These are phyloP conservation scores for Takifugu ocellatus DNA, from an alignment of 2,797 vertebrate genomes.

Conservation along the genomic window DNA sequence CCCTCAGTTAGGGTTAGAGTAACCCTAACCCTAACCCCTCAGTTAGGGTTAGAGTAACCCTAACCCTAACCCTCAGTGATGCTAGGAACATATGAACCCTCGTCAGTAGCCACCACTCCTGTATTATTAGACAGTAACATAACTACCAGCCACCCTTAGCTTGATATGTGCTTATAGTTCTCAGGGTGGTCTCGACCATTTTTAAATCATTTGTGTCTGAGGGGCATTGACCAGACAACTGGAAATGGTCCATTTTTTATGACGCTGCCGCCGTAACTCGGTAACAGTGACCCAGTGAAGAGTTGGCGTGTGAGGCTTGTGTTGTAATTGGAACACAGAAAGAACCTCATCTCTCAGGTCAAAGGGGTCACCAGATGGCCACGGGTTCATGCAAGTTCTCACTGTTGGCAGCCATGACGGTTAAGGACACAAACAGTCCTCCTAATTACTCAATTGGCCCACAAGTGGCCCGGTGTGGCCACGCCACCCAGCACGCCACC, in stretches of 20 bases:
- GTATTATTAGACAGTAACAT: constrained; percentile 13
- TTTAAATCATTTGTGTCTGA: constrained; percentile 6
- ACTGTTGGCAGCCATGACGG: constrained; percentile 42
- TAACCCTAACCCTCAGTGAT: no score
- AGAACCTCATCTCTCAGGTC: constrained; percentile 7
- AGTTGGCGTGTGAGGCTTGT: no score
- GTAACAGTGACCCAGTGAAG: no score
- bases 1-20: background rate
- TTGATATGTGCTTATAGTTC: no score
- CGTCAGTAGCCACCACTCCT: constrained; percentile 2
- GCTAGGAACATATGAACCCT: no score
- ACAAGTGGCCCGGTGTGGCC: constrained; percentile 29
- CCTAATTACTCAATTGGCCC: constrained; percentile 59
- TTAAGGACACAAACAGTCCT: constrained; percentile 52
- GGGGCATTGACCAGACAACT: constrained; percentile 6
- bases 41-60: background rate
- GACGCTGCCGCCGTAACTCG: no score
- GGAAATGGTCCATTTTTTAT: no score
- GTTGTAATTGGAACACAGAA: no score
- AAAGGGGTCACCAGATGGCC: constrained; percentile 63
- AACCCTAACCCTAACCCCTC: background rate
- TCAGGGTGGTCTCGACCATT: constrained; percentile 1
- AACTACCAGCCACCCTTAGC: background rate
- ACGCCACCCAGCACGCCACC: constrained; percentile 17
- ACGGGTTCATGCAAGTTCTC: constrained; percentile 7